Conservation (phyloP, 1,140 invertebrate species). For the Drosophila kohkoa region DNA sequence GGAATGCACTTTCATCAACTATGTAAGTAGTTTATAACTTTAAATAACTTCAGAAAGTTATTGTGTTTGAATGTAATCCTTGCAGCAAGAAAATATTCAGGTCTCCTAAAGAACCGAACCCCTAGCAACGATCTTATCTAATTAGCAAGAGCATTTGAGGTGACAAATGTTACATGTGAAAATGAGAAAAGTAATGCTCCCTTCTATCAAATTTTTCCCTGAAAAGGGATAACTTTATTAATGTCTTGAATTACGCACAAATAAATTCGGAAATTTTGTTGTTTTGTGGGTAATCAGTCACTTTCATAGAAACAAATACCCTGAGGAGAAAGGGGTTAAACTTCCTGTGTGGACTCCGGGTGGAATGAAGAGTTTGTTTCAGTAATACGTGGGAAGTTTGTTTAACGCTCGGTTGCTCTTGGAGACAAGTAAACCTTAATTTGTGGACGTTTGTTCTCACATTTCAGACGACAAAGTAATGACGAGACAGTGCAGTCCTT, state of each 20-base stretch:
- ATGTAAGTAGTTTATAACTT: too few species aligned
- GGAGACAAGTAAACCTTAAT: conserved; percentile 25
- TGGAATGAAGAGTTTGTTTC: conserved; percentile 41
- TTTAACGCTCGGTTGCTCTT: conserved; percentile 51
- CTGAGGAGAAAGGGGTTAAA: conserved; percentile 32
- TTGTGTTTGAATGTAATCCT: too few species aligned
- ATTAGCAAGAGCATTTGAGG: conserved; percentile 57
- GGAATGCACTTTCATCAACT: background rate
- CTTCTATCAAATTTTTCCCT: too few species aligned
- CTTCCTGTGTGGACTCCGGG: conserved; percentile 24
- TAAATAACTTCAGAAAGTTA: too few species aligned
- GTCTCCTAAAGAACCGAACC: background rate
- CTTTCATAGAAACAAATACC: conserved; percentile 71
- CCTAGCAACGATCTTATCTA: conserved; percentile 26
- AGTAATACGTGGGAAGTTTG: conserved; percentile 61
- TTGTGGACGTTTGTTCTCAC: conserved; percentile 19
- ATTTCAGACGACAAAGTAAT: conserved; percentile 23
- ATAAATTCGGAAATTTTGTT: conserved; percentile 69
- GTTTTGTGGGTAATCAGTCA: conserved; percentile 83
- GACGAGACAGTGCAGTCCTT: conserved; percentile 6
- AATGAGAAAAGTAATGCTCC: conserved; percentile 48
- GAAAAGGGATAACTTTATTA: conserved; percentile 43
- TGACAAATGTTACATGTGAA: conserved; percentile 65
- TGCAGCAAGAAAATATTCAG: too few species aligned
- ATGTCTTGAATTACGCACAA: conserved; percentile 77